Conservation (phyloP, 2,888 invertebrate species). For the Drosophila subsilvestris region DNA sequence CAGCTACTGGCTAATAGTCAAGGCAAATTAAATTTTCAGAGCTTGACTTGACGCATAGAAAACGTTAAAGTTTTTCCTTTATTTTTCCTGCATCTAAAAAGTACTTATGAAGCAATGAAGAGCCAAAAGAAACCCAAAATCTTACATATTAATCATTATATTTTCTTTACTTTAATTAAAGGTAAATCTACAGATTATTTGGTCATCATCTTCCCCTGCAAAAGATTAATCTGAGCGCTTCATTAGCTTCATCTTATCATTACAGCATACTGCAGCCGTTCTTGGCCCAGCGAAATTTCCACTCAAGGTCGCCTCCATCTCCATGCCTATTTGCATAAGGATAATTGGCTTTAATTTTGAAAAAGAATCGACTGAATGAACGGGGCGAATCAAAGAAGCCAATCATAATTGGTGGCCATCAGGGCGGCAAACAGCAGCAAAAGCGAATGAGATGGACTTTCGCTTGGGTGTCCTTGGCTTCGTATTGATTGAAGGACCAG, state of each 20-base stretch:
- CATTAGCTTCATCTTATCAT: conserved; percentile 2
- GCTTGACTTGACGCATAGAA: conserved; percentile 53
- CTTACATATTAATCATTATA: neutral
- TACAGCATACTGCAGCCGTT: conserved; percentile 4
- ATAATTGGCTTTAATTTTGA: conserved; percentile 75
- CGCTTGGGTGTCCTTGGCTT: conserved; percentile 26
- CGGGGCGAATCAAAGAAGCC: conserved; percentile 33
- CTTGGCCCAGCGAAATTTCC: conserved; percentile 9
- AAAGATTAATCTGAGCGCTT: neutral
- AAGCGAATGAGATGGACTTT: conserved; percentile 28
- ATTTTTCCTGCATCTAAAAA: neutral
- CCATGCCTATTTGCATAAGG: conserved; percentile 57
- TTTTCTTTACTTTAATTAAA: neutral
- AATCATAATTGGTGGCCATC: conserved; percentile 68
- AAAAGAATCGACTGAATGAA: conserved; percentile 42
- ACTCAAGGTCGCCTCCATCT: conserved; percentile 30
- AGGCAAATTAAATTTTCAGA: conserved; percentile 61
- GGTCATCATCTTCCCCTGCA: neutral
- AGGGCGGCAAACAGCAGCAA: conserved; percentile 14
- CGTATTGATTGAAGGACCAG: neutral
- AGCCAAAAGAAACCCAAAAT: too few relatives aligned
- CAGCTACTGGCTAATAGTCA: conserved; percentile 46
- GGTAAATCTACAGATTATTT: neutral
- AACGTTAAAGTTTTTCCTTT: conserved; percentile 12
- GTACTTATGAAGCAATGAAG: neutral